Conservation (phyloP, 2,888 invertebrate species). For the Dastarcus helophoroides region DNA sequence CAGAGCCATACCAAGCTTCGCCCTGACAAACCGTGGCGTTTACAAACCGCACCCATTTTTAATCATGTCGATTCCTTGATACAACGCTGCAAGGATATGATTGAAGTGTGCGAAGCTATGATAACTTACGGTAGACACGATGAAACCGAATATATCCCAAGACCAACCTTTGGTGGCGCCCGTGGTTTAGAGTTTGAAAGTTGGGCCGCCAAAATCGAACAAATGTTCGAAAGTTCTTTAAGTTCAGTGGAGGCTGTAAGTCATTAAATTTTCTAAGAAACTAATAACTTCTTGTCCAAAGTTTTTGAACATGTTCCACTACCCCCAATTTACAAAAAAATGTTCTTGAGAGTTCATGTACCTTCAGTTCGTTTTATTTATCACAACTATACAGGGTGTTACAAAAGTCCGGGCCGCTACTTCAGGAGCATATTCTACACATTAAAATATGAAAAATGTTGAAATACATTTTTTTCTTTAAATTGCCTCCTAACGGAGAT, state of each 20-base stretch:
- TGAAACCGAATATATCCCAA: conserved; percentile 55
- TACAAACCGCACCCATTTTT: conserved; percentile 72
- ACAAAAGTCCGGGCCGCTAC: too few relatives aligned
- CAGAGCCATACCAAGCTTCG: conserved; percentile 50
- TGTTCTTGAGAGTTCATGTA: too few relatives aligned
- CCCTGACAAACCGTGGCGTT: conserved; percentile 55
- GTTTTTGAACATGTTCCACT: too few relatives aligned
- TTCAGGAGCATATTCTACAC: too few relatives aligned
- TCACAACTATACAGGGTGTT: too few relatives aligned
- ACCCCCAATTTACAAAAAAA: too few relatives aligned
- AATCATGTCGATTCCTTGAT: conserved; percentile 79
- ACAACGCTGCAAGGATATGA: conserved; percentile 71
- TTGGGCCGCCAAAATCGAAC: conserved; percentile 60
- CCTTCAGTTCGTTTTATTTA: too few relatives aligned
- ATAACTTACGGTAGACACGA: conserved; percentile 74
- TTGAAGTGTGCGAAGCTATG: conserved; percentile 83
- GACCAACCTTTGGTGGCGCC: conserved; percentile 68
- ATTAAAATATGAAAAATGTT: too few relatives aligned
- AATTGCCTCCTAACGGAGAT: too few relatives aligned
- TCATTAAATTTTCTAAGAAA: too few relatives aligned
- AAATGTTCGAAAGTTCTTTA: conserved; percentile 57
- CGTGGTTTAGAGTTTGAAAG: conserved; percentile 54
- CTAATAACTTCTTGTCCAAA: too few relatives aligned
- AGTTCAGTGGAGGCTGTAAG: conserved; percentile 46
- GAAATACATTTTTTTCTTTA: too few relatives aligned